Conservation (phyloP, 2,797 vertebrate genomes). For the Lagorchestes hirsutus region DNA sequence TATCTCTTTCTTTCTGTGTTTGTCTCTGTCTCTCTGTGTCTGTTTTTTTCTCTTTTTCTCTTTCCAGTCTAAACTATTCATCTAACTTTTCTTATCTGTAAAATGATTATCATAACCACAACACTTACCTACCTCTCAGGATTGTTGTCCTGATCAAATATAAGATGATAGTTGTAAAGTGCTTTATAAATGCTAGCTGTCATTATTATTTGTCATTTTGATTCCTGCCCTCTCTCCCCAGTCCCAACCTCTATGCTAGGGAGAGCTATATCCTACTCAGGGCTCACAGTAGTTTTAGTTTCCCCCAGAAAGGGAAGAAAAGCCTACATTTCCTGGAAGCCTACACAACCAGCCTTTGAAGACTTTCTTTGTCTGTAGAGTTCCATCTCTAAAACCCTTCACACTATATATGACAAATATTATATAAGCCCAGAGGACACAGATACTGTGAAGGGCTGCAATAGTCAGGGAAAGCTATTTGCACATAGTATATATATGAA, state of each 20-base stretch:
- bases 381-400: background rate
- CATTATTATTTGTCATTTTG: no score
- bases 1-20: no score
- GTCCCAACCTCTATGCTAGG: background rate
- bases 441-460: background rate
- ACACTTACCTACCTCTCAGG: background rate
- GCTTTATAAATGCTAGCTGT: background rate
- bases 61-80: background rate
- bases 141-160: background rate
- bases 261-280: background rate
- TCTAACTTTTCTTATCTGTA: background rate
- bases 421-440: background rate
- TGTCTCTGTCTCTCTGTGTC: background rate
- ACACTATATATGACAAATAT: background rate
- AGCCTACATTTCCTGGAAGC: background rate
- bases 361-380: background rate
- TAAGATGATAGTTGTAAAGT: background rate
- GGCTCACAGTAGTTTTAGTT: background rate
- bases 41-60: background rate
- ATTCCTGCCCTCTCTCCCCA: no score
- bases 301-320: background rate
- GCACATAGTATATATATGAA: background rate
- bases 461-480: background rate
- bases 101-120: background rate
- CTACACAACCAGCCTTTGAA: background rate